phyloP scores from a whole-genome alignment of 2,113 vertebrate species.

The Gopherus evgoodei region DNA sequence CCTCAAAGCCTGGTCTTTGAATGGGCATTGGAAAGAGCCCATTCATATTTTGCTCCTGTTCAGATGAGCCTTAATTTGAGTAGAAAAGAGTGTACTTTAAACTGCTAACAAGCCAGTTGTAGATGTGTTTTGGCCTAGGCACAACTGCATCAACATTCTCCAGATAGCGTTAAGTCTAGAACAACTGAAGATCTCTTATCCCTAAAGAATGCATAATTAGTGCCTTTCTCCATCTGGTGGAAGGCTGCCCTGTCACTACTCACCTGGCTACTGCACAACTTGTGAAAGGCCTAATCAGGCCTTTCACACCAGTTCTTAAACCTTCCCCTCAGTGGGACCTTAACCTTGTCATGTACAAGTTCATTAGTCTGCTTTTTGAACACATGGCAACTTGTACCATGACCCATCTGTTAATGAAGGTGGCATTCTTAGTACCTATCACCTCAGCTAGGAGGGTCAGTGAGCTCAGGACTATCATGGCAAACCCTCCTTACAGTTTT shows the following conservation, averaged over 20 bases:
- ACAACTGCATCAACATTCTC: not conserved
- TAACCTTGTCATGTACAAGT: not conserved
- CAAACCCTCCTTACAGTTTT: not conserved
- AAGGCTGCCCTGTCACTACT: not conserved
- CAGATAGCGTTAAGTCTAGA: not conserved
- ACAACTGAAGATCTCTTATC: not conserved
- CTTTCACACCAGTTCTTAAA: too few relatives aligned
- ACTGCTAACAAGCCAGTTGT: too few relatives aligned
- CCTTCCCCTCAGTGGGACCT: too few relatives aligned
- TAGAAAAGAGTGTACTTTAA: too few relatives aligned
- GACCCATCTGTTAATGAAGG: not conserved
- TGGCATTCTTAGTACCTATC: not conserved
- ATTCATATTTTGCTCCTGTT: too few relatives aligned
- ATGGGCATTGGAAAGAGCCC: too few relatives aligned
- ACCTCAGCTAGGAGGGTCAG: not conserved
- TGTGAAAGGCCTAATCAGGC: too few relatives aligned
- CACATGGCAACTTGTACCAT: not conserved
- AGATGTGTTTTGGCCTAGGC: too few relatives aligned
- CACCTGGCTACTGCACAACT: not conserved
- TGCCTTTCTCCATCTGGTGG: not conserved
- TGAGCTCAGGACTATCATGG: too few relatives aligned
- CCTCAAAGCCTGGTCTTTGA: too few relatives aligned
- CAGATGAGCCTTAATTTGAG: too few relatives aligned
- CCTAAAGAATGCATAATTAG: too few relatives aligned
- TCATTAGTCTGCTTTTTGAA: not conserved